Evolutionary conservation across 1,140 invertebrate genomes (phyloP).

Genomic region (Samia ricini): DNA sequence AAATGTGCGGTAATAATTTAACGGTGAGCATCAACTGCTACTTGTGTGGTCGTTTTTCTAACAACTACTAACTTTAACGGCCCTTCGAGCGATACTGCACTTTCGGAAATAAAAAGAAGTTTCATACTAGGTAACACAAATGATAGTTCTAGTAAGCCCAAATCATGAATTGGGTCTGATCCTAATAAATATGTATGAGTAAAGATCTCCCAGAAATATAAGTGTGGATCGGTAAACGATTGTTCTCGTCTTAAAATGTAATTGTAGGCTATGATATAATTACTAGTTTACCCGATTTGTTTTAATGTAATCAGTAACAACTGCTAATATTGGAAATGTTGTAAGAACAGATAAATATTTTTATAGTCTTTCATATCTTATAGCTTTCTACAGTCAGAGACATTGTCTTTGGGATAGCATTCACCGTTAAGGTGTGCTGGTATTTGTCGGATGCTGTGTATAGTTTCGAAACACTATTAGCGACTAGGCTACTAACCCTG

Average conservation of each 20-base stretch:
- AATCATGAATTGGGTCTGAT: neutral
- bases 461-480: conserved; percentile 20
- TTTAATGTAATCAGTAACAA: too few species aligned
- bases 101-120: neutral
- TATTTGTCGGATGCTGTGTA: conserved; percentile 19
- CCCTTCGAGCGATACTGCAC: neutral
- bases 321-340: too few species aligned
- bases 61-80: neutral
- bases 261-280: too few species aligned
- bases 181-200: too few species aligned
- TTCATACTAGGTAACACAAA: neutral
- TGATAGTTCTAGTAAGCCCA: neutral
- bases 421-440: conserved; percentile 3
- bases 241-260: too few species aligned
- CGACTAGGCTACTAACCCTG: conserved; percentile 21
- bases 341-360: neutral
- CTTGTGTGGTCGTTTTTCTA: neutral
- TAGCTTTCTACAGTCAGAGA: neutral
- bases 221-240: too few species aligned
- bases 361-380: neutral
- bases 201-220: too few species aligned
- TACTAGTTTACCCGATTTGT: too few species aligned
- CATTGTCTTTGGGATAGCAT: conserved; percentile 8
- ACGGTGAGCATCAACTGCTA: neutral
- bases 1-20: conserved; percentile 8